Base-by-base conservation (phyloP, 2,797 vertebrate genomes). In the Taenioides sp. region DNA sequence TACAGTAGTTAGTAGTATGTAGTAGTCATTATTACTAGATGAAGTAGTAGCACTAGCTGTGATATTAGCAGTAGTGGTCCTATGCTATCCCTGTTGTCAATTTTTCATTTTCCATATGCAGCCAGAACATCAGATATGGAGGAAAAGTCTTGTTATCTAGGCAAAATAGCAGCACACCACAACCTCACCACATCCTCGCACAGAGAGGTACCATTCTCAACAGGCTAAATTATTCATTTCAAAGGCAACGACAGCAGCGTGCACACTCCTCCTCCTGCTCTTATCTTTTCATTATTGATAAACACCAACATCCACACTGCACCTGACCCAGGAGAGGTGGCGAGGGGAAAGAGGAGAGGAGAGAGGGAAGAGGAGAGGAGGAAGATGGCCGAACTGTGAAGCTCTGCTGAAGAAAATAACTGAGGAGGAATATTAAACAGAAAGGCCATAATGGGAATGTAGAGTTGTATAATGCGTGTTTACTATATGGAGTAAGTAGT, bases 261-360 rank as follows among this genome's bases (percentile, higher is more conserved):
- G 43, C 40, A 4, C 73, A 80, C 81, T 84, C 40, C 43, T 87
- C 83, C 81, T 81, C 76, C 77, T 72, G 59, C 70, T 76, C 87
- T 88, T 72, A 76, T 84, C 84, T 80, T 80, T 93, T 84, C 86
- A 93, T 93, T 92, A 93, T 92, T 93, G 88, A 93, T 93, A 91
- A 90, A 90, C 78, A 89, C 83, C 84, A 92, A 88, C 87, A 93
- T 92, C 87, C 84, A 92, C 89, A 90, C 91, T 87, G 84, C 83
- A 88, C 87, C 83, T 90, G 86, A 88, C 88, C 85, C 79, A 74
- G 68, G 74, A 83, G 80, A 73, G 74, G 40, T 20, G 27, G 57
- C 25, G 28, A 58, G 34, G 67, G 37, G 9, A 31, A 65, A 43
- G 40, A 40, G 70, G 68, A 78, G 37, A 16, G 14, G 40, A 43